Evolutionary conservation across 2,888 invertebrate genomes (phyloP).

Genomic region (Sipunculus nudus): DNA sequence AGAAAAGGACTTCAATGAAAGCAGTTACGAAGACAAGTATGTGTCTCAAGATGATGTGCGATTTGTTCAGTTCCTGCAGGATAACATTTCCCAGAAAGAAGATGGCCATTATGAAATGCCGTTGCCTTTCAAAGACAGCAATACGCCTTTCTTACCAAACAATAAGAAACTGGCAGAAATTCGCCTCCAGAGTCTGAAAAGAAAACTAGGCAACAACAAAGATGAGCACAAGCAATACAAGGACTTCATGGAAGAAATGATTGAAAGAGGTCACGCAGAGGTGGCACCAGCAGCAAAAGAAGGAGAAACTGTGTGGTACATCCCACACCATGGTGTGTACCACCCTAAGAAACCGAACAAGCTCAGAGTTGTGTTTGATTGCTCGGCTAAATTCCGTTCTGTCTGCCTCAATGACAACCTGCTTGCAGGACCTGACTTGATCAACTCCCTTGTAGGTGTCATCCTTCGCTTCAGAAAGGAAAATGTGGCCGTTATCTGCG

Average conservation of each 20-base stretch:
- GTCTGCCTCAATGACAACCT: slow-evolving; percentile 26
- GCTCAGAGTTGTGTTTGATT: slow-evolving; percentile 31
- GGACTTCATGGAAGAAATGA: too few species aligned
- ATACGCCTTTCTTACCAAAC: too few species aligned
- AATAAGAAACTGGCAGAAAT: not conserved
- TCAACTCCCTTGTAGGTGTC: slow-evolving; percentile 20
- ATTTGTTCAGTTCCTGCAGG: too few species aligned
- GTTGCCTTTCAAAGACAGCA: too few species aligned
- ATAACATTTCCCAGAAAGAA: too few species aligned
- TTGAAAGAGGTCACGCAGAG: not conserved
- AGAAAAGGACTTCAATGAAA: too few species aligned
- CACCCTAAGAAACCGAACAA: slow-evolving; percentile 21
- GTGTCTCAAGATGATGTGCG: too few species aligned
- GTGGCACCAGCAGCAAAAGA: not conserved
- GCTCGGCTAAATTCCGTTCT: slow-evolving; percentile 18
- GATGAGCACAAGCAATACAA: not conserved
- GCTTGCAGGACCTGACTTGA: slow-evolving; percentile 25
- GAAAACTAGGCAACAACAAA: not conserved
- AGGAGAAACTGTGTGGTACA: slow-evolving; percentile 5
- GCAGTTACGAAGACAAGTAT: too few species aligned
- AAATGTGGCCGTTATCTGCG: slow-evolving; percentile 23
- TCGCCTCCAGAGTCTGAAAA: not conserved
- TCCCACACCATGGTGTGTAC: slow-evolving; percentile 23
- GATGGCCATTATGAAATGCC: too few species aligned
- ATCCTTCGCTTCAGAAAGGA: slow-evolving; percentile 25